phyloP scores from a whole-genome alignment of 2,888 invertebrate genomes.

The Elegia similella region DNA sequence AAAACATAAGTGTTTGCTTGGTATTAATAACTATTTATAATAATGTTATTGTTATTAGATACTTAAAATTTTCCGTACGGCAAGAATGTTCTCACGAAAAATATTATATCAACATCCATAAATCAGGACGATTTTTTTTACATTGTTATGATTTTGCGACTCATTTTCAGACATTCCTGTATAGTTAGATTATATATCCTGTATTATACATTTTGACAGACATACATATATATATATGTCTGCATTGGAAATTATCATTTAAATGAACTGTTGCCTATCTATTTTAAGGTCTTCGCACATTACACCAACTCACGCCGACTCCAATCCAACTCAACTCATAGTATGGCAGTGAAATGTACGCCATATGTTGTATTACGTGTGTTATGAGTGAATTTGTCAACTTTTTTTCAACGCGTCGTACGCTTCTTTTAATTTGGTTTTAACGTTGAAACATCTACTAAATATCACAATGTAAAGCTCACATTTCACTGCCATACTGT shows the following conservation, averaged over 20 bases:
- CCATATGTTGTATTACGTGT: too few species aligned
- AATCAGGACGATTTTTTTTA: not conserved
- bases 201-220: not conserved
- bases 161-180: slow-evolving; percentile 33
- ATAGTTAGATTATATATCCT: slow-evolving; percentile 20
- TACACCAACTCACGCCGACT: too few species aligned
- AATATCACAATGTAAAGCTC: too few species aligned
- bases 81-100: not conserved
- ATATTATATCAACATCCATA: not conserved
- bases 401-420: too few species aligned
- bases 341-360: too few species aligned
- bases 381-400: too few species aligned
- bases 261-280: too few species aligned
- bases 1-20: not conserved
- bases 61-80: not conserved
- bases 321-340: too few species aligned
- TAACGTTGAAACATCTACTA: too few species aligned
- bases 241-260: not conserved
- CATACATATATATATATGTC: not conserved
- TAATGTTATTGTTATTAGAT: slow-evolving; percentile 13
- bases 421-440: too few species aligned
- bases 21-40: slow-evolving; percentile 7
- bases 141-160: not conserved
- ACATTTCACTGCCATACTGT: too few species aligned
- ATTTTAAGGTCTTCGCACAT: too few species aligned